Percentiles rank a stretch among this genome's conserved stretches.
Evolutionary conservation across 2,113 vertebrate species (phyloP).

Genomic region (Neodontobutis hainanensis): DNA sequence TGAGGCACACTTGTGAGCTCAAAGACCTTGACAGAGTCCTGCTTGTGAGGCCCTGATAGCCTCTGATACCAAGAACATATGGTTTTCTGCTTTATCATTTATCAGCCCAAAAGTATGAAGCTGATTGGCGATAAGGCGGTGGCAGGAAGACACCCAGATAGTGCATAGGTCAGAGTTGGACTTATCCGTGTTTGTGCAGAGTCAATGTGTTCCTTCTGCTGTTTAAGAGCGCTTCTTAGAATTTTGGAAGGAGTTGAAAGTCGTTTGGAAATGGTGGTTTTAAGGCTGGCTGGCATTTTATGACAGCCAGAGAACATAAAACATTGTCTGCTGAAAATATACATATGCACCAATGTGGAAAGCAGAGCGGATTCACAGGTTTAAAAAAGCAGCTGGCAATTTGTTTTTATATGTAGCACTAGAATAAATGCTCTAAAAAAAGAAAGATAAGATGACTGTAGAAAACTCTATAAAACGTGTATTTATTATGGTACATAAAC

Average conservation of each 20-base stretch:
- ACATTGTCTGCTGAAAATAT: conserved; percentile 32
- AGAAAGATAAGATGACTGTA: not conserved
- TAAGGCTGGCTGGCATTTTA: conserved; percentile 25
- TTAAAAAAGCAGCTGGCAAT: not conserved
- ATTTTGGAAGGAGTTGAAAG: conserved; percentile 18
- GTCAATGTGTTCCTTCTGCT: conserved; percentile 42
- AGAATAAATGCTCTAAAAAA: not conserved
- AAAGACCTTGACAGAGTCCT: conserved; percentile 60
- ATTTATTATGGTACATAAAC: not conserved
- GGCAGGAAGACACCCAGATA: conserved; percentile 40
- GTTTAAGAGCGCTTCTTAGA: not conserved
- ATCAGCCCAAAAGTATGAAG: conserved; percentile 20
- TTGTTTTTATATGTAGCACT: not conserved
- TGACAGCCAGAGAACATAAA: conserved; percentile 8
- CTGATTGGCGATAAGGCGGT: conserved; percentile 33
- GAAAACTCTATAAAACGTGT: not conserved
- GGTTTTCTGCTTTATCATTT: conserved; percentile 45
- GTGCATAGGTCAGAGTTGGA: conserved; percentile 3
- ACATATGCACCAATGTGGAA: not conserved
- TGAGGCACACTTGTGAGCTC: conserved; percentile 41
- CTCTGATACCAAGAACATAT: conserved; percentile 53
- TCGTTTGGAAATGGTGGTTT: conserved; percentile 37
- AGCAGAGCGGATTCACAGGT: not conserved
- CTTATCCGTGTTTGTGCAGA: conserved; percentile 30
- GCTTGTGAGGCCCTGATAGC: conserved; percentile 52